Percentiles rank a stretch among this genome's conserved stretches.
phyloP scores from a whole-genome alignment of 2,113 vertebrate genomes.

The Patagioenas fasciata region DNA sequence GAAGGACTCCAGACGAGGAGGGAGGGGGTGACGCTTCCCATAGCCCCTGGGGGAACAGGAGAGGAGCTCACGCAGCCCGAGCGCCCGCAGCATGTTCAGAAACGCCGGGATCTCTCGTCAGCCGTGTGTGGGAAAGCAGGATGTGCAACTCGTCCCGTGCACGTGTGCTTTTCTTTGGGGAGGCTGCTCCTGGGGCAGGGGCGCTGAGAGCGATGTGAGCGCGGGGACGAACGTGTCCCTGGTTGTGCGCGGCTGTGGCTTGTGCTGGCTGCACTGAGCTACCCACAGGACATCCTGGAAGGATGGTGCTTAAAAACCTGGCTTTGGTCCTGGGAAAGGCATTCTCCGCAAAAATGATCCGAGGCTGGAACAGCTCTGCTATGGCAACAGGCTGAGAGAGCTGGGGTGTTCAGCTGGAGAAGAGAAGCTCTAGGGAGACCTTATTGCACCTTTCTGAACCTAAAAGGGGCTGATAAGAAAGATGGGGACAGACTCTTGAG shows the following conservation, averaged over 20 bases:
- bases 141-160: accelerated
- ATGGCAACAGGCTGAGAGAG: too few species aligned
- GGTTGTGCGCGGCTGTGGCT: neutral
- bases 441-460: too few species aligned
- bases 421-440: too few species aligned
- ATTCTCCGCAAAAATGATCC: neutral
- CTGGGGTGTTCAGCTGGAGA: too few species aligned
- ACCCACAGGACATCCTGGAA: neutral
- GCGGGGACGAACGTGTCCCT: accelerated
- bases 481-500: too few species aligned
- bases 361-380: too few species aligned
- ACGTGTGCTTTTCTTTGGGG: neutral
- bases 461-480: too few species aligned
- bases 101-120: neutral
- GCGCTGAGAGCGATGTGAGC: neutral
- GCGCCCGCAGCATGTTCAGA: neutral
- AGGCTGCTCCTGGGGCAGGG: neutral
- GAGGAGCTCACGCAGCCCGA: neutral
- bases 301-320: neutral
- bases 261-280: accelerated
- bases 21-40: accelerated
- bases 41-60: neutral
- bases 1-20: neutral
- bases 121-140: neutral
- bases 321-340: neutral